Evolutionary conservation across 2,113 vertebrate species (phyloP).

Genomic region (Alaudala cheleensis): DNA sequence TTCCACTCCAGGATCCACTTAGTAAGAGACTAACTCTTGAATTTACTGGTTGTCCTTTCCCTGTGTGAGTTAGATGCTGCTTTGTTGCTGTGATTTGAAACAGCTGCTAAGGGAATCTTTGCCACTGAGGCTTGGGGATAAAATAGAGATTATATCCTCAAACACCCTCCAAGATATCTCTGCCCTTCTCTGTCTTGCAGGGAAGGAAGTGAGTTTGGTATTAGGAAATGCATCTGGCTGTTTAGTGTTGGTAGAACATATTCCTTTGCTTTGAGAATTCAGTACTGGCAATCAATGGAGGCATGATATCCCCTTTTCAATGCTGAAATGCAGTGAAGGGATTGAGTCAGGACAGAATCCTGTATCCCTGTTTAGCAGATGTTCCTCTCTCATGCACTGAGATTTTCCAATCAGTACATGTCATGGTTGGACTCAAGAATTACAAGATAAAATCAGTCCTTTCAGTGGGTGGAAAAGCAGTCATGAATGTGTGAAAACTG

Average conservation of each 20-base stretch:
- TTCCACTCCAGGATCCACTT: neutral
- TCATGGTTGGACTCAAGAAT: conserved; percentile 33
- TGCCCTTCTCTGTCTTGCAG: neutral
- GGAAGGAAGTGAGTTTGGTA: neutral
- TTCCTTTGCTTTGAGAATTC: neutral
- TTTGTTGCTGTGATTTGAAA: conserved; percentile 34
- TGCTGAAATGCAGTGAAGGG: neutral
- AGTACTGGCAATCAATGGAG: neutral
- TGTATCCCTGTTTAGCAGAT: neutral
- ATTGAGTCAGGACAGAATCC: neutral
- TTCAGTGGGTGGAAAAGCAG: conserved; percentile 47
- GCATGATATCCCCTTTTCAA: neutral
- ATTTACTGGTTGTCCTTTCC: neutral
- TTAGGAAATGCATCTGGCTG: neutral
- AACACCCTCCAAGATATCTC: neutral
- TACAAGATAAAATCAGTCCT: conserved; percentile 54
- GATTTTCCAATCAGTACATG: conserved; percentile 35
- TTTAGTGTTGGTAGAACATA: neutral
- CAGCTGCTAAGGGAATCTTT: neutral
- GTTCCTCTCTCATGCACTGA: conserved; percentile 3
- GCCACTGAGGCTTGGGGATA: neutral
- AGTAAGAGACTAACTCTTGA: neutral
- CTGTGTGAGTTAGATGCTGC: neutral
- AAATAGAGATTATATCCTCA: neutral
- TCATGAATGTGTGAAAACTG: conserved; percentile 61